Conservation (phyloP, 2,113 vertebrate species). For the Sceloporus tristichus region DNA sequence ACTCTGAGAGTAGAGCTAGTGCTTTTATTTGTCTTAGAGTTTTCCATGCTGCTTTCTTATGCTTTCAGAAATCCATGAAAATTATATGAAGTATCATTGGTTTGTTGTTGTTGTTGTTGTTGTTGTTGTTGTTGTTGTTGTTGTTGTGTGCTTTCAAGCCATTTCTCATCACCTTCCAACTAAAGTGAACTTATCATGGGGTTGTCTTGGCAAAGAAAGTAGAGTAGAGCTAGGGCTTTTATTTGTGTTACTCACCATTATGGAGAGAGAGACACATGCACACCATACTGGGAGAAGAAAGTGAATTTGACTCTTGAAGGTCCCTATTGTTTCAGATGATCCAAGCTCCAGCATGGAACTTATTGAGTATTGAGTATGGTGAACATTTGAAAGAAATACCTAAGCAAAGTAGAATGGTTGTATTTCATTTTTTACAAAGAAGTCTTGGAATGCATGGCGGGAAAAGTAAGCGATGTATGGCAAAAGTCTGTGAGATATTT, state of each 20-base stretch:
- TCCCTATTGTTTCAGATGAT: background rate
- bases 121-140: no score
- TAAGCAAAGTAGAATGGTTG: background rate
- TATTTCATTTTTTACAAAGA: background rate
- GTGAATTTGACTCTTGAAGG: background rate
- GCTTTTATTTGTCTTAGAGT: no score
- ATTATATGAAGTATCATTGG: no score
- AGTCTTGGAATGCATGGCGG: background rate
- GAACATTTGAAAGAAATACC: background rate
- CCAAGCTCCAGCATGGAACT: background rate
- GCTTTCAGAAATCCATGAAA: no score
- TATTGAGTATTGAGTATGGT: background rate
- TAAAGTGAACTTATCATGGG: no score
- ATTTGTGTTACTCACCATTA: background rate
- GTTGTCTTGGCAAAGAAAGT: no score
- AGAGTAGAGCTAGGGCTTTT: no score
- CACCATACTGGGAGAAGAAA: background rate
- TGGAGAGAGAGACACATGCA: background rate
- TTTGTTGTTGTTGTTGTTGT: no score
- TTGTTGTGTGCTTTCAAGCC: no score
- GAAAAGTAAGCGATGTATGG: slow-evolving; percentile 20
- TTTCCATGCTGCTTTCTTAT: no score
- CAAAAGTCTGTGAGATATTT: background rate
- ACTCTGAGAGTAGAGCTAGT: background rate
- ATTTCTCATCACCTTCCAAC: no score